A percentile compares a stretch with the other conserved stretches of the same genome.
Conservation (phyloP, 2,888 invertebrate species). For the Epinotia demarniana region DNA sequence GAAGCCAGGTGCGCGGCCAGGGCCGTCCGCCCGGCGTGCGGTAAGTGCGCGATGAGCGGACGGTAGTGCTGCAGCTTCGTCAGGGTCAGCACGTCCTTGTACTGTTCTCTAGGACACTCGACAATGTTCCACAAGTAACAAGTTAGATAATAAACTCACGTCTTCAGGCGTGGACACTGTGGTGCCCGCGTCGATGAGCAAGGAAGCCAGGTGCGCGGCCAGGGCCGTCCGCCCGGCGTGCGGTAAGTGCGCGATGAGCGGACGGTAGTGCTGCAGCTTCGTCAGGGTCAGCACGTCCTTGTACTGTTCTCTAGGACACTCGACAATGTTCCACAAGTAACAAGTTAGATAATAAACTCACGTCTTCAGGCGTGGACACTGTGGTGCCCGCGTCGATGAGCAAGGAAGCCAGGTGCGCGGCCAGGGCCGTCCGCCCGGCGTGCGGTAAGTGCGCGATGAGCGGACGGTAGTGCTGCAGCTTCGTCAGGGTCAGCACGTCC, state of each 20-base stretch:
- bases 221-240: constrained; percentile 72
- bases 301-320: too few species aligned
- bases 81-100: too few species aligned
- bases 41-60: constrained; percentile 92
- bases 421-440: constrained; percentile 92
- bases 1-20: constrained; percentile 95
- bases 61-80: constrained; percentile 86
- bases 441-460: constrained; percentile 94
- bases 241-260: constrained; percentile 93
- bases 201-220: constrained; percentile 94
- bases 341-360: not conserved
- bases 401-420: constrained; percentile 95
- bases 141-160: not conserved
- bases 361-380: not conserved
- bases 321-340: too few species aligned
- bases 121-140: too few species aligned
- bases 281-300: too few species aligned
- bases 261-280: constrained; percentile 87
- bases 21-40: constrained; percentile 70
- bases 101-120: too few species aligned
- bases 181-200: constrained; percentile 91
- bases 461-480: constrained; percentile 94
- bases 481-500: constrained; percentile 93
- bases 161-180: constrained; percentile 7
- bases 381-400: constrained; percentile 90